A percentile compares a stretch with the other conserved stretches of the same genome.
These are phyloP conservation scores for Nyleta sp. DNA, from an alignment of 2,888 invertebrate species.

Conservation along the genomic window DNA sequence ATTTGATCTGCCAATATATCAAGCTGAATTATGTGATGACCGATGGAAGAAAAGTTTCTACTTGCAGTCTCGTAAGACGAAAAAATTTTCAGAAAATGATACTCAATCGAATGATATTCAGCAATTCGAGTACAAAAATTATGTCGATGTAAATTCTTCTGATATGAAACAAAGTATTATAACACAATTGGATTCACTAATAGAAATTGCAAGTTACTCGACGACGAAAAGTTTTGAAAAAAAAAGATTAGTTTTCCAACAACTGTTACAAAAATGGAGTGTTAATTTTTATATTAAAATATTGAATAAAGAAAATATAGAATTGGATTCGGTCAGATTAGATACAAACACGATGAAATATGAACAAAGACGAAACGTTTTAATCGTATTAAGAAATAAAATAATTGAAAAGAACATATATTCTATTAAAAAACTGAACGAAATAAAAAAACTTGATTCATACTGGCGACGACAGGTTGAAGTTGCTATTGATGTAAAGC, in stretches of 20 bases:
- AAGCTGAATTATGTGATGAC: not conserved
- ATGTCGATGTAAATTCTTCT: not conserved
- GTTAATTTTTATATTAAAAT: not conserved
- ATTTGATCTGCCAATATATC: constrained; percentile 1
- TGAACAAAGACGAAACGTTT: not conserved
- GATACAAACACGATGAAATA: not conserved
- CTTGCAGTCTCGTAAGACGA: not conserved
- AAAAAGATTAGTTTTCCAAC: not conserved
- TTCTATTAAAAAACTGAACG: not conserved
- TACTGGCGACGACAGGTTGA: not conserved
- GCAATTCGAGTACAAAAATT: not conserved
- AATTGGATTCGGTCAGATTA: not conserved
- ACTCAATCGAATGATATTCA: too few species aligned
- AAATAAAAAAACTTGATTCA: not conserved
- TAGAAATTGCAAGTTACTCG: not conserved
- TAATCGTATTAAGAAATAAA: not conserved
- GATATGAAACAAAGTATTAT: not conserved
- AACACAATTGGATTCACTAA: not conserved
- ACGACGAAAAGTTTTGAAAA: not conserved
- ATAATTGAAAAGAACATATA: not conserved
- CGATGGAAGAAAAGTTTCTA: constrained; percentile 6
- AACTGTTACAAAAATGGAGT: not conserved
- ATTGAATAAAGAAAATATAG: not conserved
- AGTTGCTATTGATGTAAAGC: not conserved
- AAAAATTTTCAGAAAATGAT: not conserved